Base-by-base conservation (phyloP, 2,888 invertebrate species). In the Andrena minutula region DNA sequence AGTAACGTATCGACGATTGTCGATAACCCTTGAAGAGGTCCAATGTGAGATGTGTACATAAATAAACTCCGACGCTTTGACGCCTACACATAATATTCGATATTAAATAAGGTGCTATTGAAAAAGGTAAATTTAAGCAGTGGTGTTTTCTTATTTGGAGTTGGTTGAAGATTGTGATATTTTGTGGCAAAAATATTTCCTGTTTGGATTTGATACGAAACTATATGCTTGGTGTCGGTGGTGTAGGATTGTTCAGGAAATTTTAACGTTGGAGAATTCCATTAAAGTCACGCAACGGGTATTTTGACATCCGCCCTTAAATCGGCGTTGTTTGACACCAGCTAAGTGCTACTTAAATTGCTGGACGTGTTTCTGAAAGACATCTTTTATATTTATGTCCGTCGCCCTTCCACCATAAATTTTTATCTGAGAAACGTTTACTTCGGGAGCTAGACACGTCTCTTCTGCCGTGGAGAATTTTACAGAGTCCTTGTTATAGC, bases 351-450 rank as follows among this genome's bases (percentile, higher is more conserved):
- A 41, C 79, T 69, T 63, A 73, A 73, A 69, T 81, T 79, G 73
- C 60, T 28, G 58, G 60, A 68, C 63, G 69, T 53, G 72, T 61
- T 70, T 28, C 79, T 47, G 28, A 32, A 56, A 28, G 61, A 71
- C 74, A 70, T 75, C 61, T 65, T 23, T 10, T 69, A 75, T 80
- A 74, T 79, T 81, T 79, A 81, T 74, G 65, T 53, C 28, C 8
- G 58, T 35, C 60, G 53, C 60, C 69, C 35, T 74, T 64, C 47
- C 35, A 61, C 68, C 81, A 79, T 81, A 69, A 79, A 81, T 79
- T 81, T 81, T 79, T 79, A 64, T 51, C 70, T 26, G 26, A 61
- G 53, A 20, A 51, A 32, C 69, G 49, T 26, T 58, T 5, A 41
- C 65, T 28, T 35, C 69, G 60, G 23, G 26, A 53, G 32, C 60